A percentile compares a stretch with the other conserved stretches of the same genome.
These are phyloP conservation scores for Choristoneura rosaceana DNA, from an alignment of 2,888 invertebrate genomes.

Conservation along the genomic window DNA sequence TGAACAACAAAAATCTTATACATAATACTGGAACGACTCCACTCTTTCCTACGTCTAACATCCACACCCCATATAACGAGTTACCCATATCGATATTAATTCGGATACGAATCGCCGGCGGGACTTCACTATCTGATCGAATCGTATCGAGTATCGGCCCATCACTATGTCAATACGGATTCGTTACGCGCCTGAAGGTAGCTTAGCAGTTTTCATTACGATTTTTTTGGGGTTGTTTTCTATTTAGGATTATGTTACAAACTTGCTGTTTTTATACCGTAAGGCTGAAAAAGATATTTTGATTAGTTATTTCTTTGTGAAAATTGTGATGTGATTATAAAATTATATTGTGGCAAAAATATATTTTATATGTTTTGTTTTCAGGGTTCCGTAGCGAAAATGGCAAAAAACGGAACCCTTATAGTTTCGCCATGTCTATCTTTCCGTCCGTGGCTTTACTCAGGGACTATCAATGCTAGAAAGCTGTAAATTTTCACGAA, in stretches of 20 bases:
- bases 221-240: constrained; percentile 31
- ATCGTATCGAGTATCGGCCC: constrained; percentile 56
- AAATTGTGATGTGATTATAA: too few species aligned
- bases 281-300: too few species aligned
- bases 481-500: too few species aligned
- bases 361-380: too few species aligned
- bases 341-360: too few species aligned
- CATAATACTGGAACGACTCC: constrained; percentile 5
- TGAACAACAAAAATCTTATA: not conserved
- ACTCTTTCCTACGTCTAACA: not conserved
- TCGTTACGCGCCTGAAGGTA: constrained; percentile 65
- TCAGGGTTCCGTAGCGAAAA: too few species aligned
- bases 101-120: constrained; percentile 79
- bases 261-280: not conserved
- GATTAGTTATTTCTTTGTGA: too few species aligned
- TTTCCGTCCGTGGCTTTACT: too few species aligned
- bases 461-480: too few species aligned
- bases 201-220: constrained; percentile 11
- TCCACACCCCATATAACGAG: constrained; percentile 68
- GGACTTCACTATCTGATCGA: constrained; percentile 50
- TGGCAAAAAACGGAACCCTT: too few species aligned
- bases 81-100: constrained; percentile 74
- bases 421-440: too few species aligned
- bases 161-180: constrained; percentile 50
- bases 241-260: constrained; percentile 24